phyloP scores from a whole-genome alignment of 2,888 invertebrate genomes.

The Endomychus coccineus region DNA sequence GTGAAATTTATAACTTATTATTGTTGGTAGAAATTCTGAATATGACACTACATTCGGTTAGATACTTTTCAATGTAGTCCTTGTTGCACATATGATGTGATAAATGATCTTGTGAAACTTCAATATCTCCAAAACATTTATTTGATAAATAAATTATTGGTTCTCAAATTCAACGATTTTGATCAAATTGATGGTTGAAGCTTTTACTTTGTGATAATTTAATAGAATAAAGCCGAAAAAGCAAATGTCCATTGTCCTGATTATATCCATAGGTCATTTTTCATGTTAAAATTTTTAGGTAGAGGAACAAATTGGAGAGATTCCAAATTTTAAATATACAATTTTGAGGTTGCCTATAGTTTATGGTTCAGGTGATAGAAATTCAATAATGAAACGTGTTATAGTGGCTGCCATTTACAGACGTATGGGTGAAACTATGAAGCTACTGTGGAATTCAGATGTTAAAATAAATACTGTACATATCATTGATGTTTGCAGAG shows the following conservation, averaged over 20 bases:
- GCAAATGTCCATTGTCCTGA: too few relatives aligned
- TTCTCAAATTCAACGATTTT: too few relatives aligned
- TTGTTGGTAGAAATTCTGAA: background rate
- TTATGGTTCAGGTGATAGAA: constrained; percentile 78
- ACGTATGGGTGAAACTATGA: constrained; percentile 83
- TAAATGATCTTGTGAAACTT: too few relatives aligned
- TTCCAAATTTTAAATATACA: constrained; percentile 66
- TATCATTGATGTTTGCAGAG: constrained; percentile 74
- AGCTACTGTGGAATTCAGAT: constrained; percentile 80
- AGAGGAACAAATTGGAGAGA: constrained; percentile 64
- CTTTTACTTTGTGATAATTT: too few relatives aligned
- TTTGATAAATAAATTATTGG: too few relatives aligned
- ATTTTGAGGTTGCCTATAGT: constrained; percentile 78
- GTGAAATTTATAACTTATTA: background rate
- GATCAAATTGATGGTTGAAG: too few relatives aligned
- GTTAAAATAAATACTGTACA: constrained; percentile 83
- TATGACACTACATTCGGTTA: too few relatives aligned
- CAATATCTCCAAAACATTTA: too few relatives aligned
- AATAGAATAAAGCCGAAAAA: too few relatives aligned
- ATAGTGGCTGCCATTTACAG: constrained; percentile 85
- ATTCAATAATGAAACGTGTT: constrained; percentile 75
- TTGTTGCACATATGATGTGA: too few relatives aligned
- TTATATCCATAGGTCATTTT: too few relatives aligned
- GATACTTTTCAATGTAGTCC: too few relatives aligned
- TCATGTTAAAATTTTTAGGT: constrained; percentile 46